Evolutionary conservation across 2,113 vertebrate genomes (phyloP).

Genomic region (Hylia prasina): DNA sequence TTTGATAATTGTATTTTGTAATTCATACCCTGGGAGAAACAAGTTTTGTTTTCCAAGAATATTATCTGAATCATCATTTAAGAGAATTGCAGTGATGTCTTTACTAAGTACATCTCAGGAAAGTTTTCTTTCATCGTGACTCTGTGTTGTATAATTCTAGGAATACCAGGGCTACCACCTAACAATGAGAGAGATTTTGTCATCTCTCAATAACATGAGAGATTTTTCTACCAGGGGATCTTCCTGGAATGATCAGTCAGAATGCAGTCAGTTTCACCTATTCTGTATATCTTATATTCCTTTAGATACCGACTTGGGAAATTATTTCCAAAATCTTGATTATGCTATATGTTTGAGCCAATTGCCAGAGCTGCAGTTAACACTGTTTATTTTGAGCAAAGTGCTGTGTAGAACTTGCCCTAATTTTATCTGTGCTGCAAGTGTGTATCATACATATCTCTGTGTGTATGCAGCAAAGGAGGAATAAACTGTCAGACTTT

Average conservation of each 20-base stretch:
- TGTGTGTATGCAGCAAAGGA: background rate
- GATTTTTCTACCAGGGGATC: background rate
- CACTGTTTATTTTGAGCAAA: background rate
- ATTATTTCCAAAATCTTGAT: background rate
- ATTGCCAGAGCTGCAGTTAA: background rate
- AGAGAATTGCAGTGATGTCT: background rate
- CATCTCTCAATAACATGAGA: background rate
- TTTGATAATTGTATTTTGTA: background rate
- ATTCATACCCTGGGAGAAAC: background rate
- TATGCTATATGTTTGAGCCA: background rate
- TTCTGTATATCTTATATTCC: background rate
- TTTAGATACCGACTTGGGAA: background rate
- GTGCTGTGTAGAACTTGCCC: background rate
- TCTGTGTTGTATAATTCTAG: background rate
- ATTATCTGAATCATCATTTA: background rate
- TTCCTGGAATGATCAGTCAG: background rate
- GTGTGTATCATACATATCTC: background rate
- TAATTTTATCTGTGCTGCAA: background rate
- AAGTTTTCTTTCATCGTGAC: background rate
- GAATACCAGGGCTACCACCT: background rate
- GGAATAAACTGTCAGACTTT: background rate
- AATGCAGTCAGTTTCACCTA: background rate
- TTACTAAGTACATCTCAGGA: background rate
- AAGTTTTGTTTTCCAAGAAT: background rate
- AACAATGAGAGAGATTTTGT: background rate